Evolutionary conservation across 1,140 invertebrate species (phyloP).

Genomic region (Leptinotarsa undecemlineata): DNA sequence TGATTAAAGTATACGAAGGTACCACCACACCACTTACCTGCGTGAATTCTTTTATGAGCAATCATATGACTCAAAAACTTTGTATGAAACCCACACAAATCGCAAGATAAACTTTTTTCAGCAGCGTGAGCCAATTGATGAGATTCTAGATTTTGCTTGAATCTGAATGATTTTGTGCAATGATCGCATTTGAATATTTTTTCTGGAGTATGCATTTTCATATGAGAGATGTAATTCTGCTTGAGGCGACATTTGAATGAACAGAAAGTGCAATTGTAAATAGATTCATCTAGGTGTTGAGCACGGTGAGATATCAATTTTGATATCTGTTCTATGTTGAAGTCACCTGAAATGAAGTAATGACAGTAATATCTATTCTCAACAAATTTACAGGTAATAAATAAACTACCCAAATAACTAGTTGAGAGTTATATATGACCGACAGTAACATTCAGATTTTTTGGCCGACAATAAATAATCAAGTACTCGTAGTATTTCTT

Average conservation of each 20-base stretch:
- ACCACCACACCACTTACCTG: conserved; percentile 52
- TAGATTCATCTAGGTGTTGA: conserved; percentile 52
- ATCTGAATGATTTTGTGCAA: conserved; percentile 52
- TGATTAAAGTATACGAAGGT: background rate
- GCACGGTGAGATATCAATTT: conserved; percentile 51
- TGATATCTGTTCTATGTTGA: conserved; percentile 49
- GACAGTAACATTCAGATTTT: no score
- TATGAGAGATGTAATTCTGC: conserved; percentile 57
- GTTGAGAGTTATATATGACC: no score
- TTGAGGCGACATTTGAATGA: conserved; percentile 61
- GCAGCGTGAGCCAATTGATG: conserved; percentile 63
- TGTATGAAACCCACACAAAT: conserved; percentile 68
- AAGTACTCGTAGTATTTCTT: no score
- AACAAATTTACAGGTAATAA: no score
- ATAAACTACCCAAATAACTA: no score
- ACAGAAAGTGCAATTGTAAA: conserved; percentile 57
- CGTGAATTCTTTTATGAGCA: conserved; percentile 68
- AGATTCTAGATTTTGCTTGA: conserved; percentile 61
- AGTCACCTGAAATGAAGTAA: conserved; percentile 46
- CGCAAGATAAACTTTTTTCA: conserved; percentile 63
- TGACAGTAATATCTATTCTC: background rate
- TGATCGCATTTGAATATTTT: conserved; percentile 53
- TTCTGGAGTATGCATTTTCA: conserved; percentile 53
- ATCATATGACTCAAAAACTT: conserved; percentile 71
- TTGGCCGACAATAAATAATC: no score